These are phyloP conservation scores for Nomia melanderi DNA, from an alignment of 1,140 invertebrate species.

Conservation along the genomic window DNA sequence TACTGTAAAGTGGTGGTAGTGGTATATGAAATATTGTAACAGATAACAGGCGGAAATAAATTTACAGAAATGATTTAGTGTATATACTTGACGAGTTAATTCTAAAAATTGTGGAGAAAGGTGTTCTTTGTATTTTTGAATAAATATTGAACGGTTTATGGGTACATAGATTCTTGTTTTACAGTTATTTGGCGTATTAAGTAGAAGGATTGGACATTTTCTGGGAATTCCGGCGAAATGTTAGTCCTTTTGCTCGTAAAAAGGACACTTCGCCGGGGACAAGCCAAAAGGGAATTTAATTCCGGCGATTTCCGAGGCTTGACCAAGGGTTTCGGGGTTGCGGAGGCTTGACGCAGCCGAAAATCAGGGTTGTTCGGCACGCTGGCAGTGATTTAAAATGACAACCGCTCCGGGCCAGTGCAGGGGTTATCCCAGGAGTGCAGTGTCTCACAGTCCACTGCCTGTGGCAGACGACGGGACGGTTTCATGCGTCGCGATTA, in stretches of 20 bases:
- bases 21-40: too few relatives aligned
- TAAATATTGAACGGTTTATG: too few relatives aligned
- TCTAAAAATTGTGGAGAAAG: too few relatives aligned
- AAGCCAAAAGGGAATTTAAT: conserved; percentile 61
- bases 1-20: too few relatives aligned
- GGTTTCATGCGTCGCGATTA: conserved; percentile 70
- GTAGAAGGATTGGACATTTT: conserved; percentile 7
- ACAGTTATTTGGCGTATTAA: neutral
- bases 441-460: conserved; percentile 70
- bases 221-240: conserved; percentile 3
- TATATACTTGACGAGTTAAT: too few relatives aligned
- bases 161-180: too few relatives aligned
- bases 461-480: conserved; percentile 49
- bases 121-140: too few relatives aligned
- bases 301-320: conserved; percentile 42
- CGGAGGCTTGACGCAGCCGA: conserved; percentile 4
- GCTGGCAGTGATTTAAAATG: conserved; percentile 76
- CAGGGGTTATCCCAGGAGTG: conserved; percentile 71
- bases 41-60: too few relatives aligned
- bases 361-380: conserved; percentile 38
- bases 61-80: too few relatives aligned
- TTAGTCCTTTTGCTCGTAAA: neutral
- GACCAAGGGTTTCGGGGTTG: conserved; percentile 25
- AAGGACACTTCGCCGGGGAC: conserved; percentile 1
- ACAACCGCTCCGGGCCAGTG: conserved; percentile 65